Base-by-base conservation (phyloP, 2,113 vertebrate species). In the Pedetes capensis region DNA sequence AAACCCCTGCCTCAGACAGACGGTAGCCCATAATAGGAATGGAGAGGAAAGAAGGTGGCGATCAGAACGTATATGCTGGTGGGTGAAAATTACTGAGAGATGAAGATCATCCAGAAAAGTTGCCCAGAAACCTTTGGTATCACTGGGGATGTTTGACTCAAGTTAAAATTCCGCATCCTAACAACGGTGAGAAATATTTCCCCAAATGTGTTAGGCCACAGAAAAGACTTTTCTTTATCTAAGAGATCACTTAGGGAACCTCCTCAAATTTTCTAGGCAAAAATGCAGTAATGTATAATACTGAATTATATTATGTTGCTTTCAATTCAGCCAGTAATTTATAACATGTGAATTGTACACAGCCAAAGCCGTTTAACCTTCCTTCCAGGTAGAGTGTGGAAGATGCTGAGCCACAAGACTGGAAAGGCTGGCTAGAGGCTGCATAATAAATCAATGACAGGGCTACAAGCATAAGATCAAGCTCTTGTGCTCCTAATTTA, bases 171-270 rank as follows among this genome's bases (percentile, higher is more conserved):
- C 55, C 1, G 85, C n/a, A 75, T 23, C 53, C 86, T 79, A 89
- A 85, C 20, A 44, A n/a, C 20, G 25, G 72, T 64, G 47, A 91
- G 20, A 93, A 71, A 93, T 20, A 71, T 91, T 87, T 92, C 81
- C 72, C 49, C 82, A n/a, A 88, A 94, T 16, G 12, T 55, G 64
- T 75, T 63, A 86, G 37, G n/a, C 34, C 16, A 94, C 34, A 79
- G n/a, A 14, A 63, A 55, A 88, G 63, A 79, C 42, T 85, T 93
- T 49, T 34, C 49, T 82, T 87, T 55, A 79, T 61, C 42, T 49
- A 85, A 87, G 66, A 78, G n/a, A 81, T 44, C 34, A 16, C 32
- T 16, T 59, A 20, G 32, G 29, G 75, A 81, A 90, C 2, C 23
- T 78, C 22, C 25, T 20, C 66, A 59, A 63, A 81, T 81, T 89